These are phyloP conservation scores for Ichneumoninae sp. DNA, from an alignment of 2,888 invertebrate genomes.

Conservation along the genomic window DNA sequence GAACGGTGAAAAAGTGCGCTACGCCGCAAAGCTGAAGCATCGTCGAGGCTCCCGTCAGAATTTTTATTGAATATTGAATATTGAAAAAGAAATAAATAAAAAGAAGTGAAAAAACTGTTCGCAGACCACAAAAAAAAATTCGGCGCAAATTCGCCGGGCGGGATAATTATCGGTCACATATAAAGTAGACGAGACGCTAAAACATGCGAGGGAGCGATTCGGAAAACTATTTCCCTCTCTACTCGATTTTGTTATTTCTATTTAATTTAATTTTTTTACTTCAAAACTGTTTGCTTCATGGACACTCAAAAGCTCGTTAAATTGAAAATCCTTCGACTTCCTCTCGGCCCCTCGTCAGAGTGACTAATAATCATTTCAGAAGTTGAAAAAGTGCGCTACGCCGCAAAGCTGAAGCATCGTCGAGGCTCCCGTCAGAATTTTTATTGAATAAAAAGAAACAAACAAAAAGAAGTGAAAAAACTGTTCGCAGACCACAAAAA, in stretches of 20 bases:
- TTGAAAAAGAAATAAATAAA: no score
- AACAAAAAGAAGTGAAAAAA: background rate
- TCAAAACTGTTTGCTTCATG: background rate
- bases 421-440: background rate
- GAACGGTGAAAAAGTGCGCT: slow-evolving; percentile 5
- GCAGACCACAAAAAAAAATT: no score
- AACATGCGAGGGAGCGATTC: background rate
- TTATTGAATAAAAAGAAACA: background rate
- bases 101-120: no score
- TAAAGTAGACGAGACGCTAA: no score
- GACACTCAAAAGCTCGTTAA: slow-evolving; percentile 2
- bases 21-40: background rate
- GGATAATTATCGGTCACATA: no score
- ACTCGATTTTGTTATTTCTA: background rate
- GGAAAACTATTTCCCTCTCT: background rate
- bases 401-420: background rate
- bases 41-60: background rate
- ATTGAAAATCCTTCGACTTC: slow-evolving; percentile 26
- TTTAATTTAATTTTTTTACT: background rate
- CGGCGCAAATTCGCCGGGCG: no score
- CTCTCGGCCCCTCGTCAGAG: slow-evolving; percentile 33
- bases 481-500: background rate
- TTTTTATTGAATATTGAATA: slow-evolving; percentile 6
- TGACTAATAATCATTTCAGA: slow-evolving; percentile 39
- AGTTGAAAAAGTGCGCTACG: background rate